These are phyloP conservation scores for Drosophila melanosoma DNA, from an alignment of 2,888 invertebrate species.

Conservation along the genomic window DNA sequence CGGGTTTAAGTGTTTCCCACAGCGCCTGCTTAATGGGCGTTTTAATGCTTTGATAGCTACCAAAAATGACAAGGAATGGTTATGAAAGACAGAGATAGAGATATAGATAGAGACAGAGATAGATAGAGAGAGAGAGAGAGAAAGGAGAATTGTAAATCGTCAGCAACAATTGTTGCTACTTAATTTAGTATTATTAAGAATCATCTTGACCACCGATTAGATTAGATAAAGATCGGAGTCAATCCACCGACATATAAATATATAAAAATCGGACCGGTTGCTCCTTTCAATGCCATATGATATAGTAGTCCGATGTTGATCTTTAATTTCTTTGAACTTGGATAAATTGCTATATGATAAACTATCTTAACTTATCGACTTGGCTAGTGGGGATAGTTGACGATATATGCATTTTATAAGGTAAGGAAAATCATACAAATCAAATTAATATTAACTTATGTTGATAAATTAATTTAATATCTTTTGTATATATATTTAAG, in stretches of 20 bases:
- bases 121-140: neutral
- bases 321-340: neutral
- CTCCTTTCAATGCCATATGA: neutral
- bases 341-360: neutral
- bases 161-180: neutral
- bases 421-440: neutral
- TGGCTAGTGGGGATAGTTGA: neutral
- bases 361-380: neutral
- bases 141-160: neutral
- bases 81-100: neutral
- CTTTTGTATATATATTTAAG: too few relatives aligned
- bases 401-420: neutral
- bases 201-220: neutral
- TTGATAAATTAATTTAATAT: too few relatives aligned
- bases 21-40: conserved; percentile 67
- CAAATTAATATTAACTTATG: neutral
- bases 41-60: conserved; percentile 73
- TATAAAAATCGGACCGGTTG: neutral
- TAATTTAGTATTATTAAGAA: neutral
- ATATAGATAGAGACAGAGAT: neutral
- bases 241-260: neutral
- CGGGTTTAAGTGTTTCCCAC: conserved; percentile 61
- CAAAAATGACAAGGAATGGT: conserved; percentile 1
- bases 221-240: neutral
- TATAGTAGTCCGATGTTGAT: neutral